A percentile compares a stretch with the other conserved stretches of the same genome.
Conservation (phyloP, 2,888 invertebrate genomes). For the Monoplex corrugatus region DNA sequence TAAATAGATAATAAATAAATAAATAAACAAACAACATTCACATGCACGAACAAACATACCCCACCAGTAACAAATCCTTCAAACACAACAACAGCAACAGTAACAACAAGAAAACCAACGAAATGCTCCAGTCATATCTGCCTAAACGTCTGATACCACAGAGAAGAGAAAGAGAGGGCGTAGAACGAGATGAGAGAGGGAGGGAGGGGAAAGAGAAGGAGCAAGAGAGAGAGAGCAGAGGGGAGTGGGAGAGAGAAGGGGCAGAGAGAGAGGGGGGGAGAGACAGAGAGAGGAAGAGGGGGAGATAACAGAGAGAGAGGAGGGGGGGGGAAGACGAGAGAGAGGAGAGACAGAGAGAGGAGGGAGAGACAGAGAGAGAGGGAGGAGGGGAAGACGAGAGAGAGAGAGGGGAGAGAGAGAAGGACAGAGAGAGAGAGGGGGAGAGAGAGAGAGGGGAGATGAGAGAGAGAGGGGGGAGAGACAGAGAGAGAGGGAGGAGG, state of each 20-base stretch:
- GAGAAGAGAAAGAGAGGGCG: too few species aligned
- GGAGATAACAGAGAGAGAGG: neutral
- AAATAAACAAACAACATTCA: neutral
- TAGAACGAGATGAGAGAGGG: too few species aligned
- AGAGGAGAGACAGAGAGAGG: neutral
- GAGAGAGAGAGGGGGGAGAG: neutral
- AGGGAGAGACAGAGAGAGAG: neutral
- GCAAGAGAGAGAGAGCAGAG: too few species aligned
- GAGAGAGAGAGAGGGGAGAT: neutral
- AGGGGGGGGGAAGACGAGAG: too few species aligned
- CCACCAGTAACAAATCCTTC: neutral
- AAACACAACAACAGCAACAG: neutral
- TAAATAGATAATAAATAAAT: too few species aligned
- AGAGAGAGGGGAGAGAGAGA: slow-evolving; percentile 24
- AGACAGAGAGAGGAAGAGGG: neutral
- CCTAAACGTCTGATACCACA: too few species aligned
- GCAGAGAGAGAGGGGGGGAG: neutral
- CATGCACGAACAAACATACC: neutral
- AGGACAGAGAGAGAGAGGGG: slow-evolving; percentile 30
- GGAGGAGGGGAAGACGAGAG: too few species aligned
- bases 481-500: neutral
- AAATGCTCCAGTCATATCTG: too few species aligned
- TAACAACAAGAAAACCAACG: too few species aligned
- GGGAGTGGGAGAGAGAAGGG: too few species aligned
- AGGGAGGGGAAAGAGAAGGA: too few species aligned